phyloP scores from a whole-genome alignment of 2,888 invertebrate genomes.

The Tipula helvola region DNA sequence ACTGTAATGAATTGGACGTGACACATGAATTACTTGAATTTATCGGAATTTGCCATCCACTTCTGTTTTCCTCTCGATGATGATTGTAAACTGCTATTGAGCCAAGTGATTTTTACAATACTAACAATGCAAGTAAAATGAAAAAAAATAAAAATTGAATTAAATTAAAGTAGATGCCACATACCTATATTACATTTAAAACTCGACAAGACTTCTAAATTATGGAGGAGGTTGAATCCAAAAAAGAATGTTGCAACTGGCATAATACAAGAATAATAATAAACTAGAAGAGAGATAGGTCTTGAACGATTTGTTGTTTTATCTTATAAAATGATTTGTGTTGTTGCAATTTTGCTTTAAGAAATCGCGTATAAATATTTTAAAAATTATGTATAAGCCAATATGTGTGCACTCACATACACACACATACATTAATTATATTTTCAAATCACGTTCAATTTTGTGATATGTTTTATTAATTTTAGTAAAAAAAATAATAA shows the following conservation, averaged over 20 bases:
- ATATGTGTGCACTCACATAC: neutral
- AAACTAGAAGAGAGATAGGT: neutral
- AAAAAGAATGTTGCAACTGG: neutral
- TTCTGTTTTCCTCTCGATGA: neutral
- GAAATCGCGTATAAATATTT: neutral
- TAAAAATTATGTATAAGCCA: neutral
- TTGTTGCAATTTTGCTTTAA: neutral
- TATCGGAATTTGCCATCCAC: neutral
- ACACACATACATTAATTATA: neutral
- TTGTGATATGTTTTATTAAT: neutral
- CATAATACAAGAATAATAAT: neutral
- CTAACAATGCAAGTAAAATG: neutral
- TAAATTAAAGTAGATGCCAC: neutral
- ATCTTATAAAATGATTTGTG: neutral
- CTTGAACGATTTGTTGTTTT: neutral
- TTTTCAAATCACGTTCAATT: neutral
- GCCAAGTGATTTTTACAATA: neutral
- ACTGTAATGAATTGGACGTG: neutral
- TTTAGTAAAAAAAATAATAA: neutral
- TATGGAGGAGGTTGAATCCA: neutral
- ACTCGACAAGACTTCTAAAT: neutral
- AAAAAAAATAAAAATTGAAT: neutral
- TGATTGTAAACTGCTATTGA: neutral
- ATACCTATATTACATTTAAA: neutral
- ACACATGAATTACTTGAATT: neutral